phyloP scores from a whole-genome alignment of 2,113 vertebrate species.

The Brachionichthys hirsutus region DNA sequence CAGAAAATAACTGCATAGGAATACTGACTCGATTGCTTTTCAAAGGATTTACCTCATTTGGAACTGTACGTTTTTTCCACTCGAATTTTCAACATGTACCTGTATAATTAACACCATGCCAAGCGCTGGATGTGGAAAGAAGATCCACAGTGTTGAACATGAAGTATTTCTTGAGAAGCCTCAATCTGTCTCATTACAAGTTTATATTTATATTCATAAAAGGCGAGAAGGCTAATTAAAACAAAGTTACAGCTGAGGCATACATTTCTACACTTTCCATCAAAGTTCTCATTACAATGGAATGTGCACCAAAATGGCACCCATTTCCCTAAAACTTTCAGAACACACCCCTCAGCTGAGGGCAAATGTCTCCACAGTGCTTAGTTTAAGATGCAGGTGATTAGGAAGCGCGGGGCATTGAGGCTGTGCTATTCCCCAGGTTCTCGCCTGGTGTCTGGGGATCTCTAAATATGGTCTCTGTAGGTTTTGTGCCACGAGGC shows the following conservation, averaged over 20 bases:
- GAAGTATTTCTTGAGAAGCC: slow-evolving; percentile 6
- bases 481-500: slow-evolving; percentile 31
- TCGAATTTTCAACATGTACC: background rate
- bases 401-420: slow-evolving; percentile 53
- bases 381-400: slow-evolving; percentile 58
- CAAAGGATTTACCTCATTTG: slow-evolving; percentile 2
- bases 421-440: slow-evolving; percentile 49
- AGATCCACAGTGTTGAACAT: background rate
- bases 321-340: slow-evolving; percentile 50
- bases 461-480: slow-evolving; percentile 47
- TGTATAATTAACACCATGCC: slow-evolving; percentile 20
- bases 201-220: slow-evolving; percentile 38
- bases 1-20: background rate
- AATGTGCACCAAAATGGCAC: slow-evolving; percentile 27
- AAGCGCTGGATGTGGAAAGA: slow-evolving; percentile 19
- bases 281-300: slow-evolving; percentile 42
- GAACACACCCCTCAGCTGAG: slow-evolving; percentile 23
- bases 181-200: slow-evolving; percentile 51
- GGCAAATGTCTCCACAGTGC: slow-evolving; percentile 53
- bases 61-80: no score
- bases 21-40: background rate
- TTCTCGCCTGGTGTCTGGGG: slow-evolving; percentile 38
- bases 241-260: slow-evolving; percentile 38
- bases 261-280: slow-evolving; percentile 48
- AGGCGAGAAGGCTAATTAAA: slow-evolving; percentile 52